Base-by-base conservation (phyloP, 2,888 invertebrate genomes). In the Latrodectus elegans region DNA sequence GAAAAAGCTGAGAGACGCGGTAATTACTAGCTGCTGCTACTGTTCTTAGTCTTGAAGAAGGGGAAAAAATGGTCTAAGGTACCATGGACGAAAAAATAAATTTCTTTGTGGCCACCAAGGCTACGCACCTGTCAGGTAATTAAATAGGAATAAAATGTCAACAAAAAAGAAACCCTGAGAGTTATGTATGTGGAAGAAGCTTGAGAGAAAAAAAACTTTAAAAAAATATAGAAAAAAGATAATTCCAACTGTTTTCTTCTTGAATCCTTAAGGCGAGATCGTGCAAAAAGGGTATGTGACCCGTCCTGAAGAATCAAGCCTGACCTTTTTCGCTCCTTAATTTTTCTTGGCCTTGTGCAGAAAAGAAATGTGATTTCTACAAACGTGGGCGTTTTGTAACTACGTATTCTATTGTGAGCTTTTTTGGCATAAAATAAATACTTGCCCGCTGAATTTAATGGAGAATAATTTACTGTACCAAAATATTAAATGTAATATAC, bases 51-150 rank as follows among this genome's bases (percentile, higher is more conserved):
- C 60, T 10, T 6, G 60, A 12, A n/a, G 12, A 15, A 60, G 12
- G 60, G 60, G 14, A 52, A 68, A 53, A 68, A 78, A 76, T 84
- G 65, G 71, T 53, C 86, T 87, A 87, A 76, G 72, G 86, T 79
- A 80, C 68, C 49, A 86, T 49, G 26, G 71, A 64, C 6, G 60
- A 74, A 75, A 68, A 76, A 76, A 77, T 76, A 84, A 72, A 38
- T 72, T 60, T 53, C 72, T 78, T 84, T 84, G 65, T 82, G 52
- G 38, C 38, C 55, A 67, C 53, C 84, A 84, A 84, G 84, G 84
- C 84, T 84, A 73, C 84, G 38, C 84, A 84, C 84, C 84, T 84
- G 84, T 84, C 84, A 84, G 65, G 67, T 73, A 77, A 78, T 84
- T 84, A 84, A 78, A 72, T 64, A 67, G 65, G 60, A 71, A 71